These are phyloP conservation scores for Rhynchomys soricoides DNA, from an alignment of 2,113 vertebrate species.

Conservation along the genomic window DNA sequence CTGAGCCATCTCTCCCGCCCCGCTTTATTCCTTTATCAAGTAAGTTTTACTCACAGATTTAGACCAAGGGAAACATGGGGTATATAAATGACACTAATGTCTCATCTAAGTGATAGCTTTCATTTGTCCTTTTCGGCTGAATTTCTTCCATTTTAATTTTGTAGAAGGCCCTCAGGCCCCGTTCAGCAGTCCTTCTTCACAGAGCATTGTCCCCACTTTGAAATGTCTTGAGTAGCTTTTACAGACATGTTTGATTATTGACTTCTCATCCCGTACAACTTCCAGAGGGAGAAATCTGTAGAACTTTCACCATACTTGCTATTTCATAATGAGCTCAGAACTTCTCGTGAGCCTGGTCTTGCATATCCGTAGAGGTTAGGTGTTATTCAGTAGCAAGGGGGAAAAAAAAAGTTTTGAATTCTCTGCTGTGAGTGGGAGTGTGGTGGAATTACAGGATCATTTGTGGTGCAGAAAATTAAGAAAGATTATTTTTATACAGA, in stretches of 20 bases:
- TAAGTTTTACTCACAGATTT: not conserved
- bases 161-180: not conserved
- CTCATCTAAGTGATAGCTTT: not conserved
- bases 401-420: not conserved
- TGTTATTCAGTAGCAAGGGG: not conserved
- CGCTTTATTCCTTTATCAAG: not conserved
- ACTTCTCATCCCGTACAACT: not conserved
- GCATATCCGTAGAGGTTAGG: not conserved
- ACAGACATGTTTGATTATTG: not conserved
- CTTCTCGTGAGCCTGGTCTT: not conserved
- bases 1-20: too few species aligned
- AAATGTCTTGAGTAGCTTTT: not conserved
- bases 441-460: not conserved
- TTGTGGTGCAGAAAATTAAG: constrained; percentile 41
- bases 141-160: not conserved
- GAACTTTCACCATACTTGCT: not conserved
- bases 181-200: not conserved
- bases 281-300: not conserved
- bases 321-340: not conserved
- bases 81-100: not conserved
- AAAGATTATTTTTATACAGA: constrained; percentile 35
- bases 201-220: not conserved
- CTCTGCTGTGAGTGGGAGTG: not conserved
- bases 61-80: not conserved
- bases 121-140: not conserved